A percentile compares a stretch with the other conserved stretches of the same genome.
Evolutionary conservation across 2,113 vertebrate genomes (phyloP).

Genomic region (Polypterus bichir): DNA sequence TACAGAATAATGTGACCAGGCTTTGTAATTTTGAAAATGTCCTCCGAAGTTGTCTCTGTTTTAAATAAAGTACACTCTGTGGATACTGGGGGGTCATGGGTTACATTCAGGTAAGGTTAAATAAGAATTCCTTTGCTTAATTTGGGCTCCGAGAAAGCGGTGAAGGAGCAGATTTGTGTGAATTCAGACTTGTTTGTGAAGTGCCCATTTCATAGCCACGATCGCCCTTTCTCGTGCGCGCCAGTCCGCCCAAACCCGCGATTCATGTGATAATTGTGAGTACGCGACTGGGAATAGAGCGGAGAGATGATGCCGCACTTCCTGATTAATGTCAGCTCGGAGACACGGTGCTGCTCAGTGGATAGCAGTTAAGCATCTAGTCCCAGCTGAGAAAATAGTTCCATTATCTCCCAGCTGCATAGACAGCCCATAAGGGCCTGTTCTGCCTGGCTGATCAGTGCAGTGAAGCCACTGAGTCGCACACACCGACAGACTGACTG

Average conservation of each 20-base stretch:
- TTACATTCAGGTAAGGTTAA: too few species aligned
- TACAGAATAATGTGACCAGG: too few species aligned
- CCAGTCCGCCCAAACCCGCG: slow-evolving; percentile 8
- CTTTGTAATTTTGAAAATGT: too few species aligned
- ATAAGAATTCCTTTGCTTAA: too few species aligned
- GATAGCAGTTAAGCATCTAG: slow-evolving; percentile 33
- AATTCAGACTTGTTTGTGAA: neutral
- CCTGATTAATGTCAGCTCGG: slow-evolving; percentile 40
- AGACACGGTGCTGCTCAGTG: slow-evolving; percentile 27
- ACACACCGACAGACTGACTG: slow-evolving; percentile 14
- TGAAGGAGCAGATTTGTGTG: too few species aligned
- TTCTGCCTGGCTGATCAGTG: slow-evolving; percentile 56
- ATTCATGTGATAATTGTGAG: slow-evolving; percentile 28
- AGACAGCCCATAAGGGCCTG: slow-evolving; percentile 45
- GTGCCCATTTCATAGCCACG: slow-evolving; percentile 23
- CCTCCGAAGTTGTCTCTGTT: too few species aligned
- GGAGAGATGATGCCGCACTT: slow-evolving; percentile 26
- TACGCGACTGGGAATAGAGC: slow-evolving; percentile 29
- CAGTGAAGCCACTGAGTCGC: slow-evolving; percentile 32
- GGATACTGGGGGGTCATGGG: too few species aligned
- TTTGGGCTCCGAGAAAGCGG: too few species aligned
- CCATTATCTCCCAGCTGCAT: slow-evolving; percentile 42
- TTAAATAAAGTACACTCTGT: too few species aligned
- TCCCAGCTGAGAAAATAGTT: slow-evolving; percentile 34
- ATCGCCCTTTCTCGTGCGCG: slow-evolving; percentile 11